A percentile compares a stretch with the other conserved stretches of the same genome.
These are phyloP conservation scores for Sebastes dallii DNA, from an alignment of 2,797 vertebrate species.

Conservation along the genomic window DNA sequence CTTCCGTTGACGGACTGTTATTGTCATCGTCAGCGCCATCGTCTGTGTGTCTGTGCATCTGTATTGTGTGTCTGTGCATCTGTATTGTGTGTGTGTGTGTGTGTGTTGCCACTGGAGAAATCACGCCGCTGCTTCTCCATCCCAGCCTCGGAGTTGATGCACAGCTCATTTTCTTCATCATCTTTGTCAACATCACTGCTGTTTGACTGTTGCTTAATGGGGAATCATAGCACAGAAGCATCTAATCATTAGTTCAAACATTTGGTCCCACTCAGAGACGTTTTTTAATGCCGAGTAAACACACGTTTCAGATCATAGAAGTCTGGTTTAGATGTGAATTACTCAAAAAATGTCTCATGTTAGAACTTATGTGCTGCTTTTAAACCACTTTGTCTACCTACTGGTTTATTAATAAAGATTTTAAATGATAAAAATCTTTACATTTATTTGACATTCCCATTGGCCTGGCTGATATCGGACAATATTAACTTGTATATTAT, in stretches of 20 bases:
- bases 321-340: background rate
- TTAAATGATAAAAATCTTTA: too few relatives aligned
- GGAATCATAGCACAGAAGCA: conserved; percentile 2
- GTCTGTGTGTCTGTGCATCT: background rate
- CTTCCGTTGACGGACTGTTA: conserved; percentile 27
- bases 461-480: background rate
- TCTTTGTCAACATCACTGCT: background rate
- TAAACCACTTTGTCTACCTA: background rate
- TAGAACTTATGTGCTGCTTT: background rate
- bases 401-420: background rate
- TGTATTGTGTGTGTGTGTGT: too few relatives aligned
- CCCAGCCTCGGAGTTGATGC: background rate
- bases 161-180: background rate
- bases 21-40: conserved; percentile 35
- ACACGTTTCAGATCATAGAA: background rate
- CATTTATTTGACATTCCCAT: background rate
- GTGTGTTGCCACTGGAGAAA: conserved; percentile 18
- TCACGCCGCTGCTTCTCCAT: background rate
- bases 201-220: conserved; percentile 1
- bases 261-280: background rate
- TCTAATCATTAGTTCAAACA: background rate
- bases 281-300: background rate
- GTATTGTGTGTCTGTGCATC: too few relatives aligned
- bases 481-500: background rate
- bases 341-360: background rate